Conservation (phyloP, 2,888 invertebrate genomes). For the Eudemis profundana region DNA sequence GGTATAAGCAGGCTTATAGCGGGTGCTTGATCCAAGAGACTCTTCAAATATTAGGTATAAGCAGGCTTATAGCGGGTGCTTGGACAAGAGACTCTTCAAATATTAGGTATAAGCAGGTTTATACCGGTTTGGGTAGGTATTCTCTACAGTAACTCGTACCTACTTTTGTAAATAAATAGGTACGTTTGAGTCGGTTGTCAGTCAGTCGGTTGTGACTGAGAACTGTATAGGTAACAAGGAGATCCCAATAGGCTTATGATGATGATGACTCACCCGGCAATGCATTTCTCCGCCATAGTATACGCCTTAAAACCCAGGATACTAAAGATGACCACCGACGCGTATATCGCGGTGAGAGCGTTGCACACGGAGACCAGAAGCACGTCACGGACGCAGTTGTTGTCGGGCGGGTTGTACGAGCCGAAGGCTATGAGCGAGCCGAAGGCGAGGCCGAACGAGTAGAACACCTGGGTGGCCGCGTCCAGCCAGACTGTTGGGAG, state of each 20-base stretch:
- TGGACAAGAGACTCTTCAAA: too few species aligned
- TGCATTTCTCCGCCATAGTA: constrained; percentile 94
- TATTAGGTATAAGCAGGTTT: too few species aligned
- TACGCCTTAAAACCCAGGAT: constrained; percentile 98
- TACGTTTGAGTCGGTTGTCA: too few species aligned
- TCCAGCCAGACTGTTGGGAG: constrained; percentile 97
- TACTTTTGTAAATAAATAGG: too few species aligned
- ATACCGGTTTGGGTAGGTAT: too few species aligned
- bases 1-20: too few species aligned
- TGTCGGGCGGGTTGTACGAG: constrained; percentile 97
- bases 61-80: too few species aligned
- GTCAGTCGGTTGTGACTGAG: too few species aligned
- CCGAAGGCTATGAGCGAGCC: constrained; percentile 98
- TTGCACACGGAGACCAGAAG: constrained; percentile 96
- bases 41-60: too few species aligned
- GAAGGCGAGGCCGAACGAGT: constrained; percentile 97
- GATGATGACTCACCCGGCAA: constrained; percentile 75
- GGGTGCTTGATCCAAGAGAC: too few species aligned
- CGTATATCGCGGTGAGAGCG: constrained; percentile 97
- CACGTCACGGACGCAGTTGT: constrained; percentile 97
- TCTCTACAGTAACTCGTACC: too few species aligned
- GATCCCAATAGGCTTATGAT: neutral
- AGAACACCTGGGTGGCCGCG: constrained; percentile 98
- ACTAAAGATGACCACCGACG: constrained; percentile 97
- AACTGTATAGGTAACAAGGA: too few species aligned